Evolutionary conservation across 2,888 invertebrate species (phyloP), one percentile per base, ranked within the genome.

Genomic region (Leuctra nigra): DNA sequence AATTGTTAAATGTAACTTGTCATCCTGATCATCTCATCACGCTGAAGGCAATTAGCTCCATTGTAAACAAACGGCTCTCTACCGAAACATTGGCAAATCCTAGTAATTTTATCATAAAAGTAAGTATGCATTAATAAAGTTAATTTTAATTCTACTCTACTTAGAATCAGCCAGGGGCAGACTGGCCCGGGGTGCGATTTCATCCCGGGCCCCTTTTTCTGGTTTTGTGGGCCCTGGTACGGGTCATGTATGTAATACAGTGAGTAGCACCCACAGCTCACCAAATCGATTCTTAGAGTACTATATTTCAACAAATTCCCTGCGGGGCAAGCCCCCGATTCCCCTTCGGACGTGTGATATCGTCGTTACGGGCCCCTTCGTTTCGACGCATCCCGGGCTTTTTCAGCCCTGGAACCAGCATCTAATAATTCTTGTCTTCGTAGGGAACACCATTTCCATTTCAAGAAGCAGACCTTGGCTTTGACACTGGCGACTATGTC

Each of bases 11-110:
- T 67, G 81, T 94, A 13, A 78, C 86, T 0, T 82, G 84, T 6
- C 94, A 97, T 72, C 82, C 85, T 0, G 82, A 91, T 73, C 90
- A 92, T 65, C 75, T 90, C 16, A 69, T 86, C 4, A 87, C 86
- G 11, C 69, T 91, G 47, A 80, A 84, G 69, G 87, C 86, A 1
- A 77, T 85, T 50, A 77, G 82, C 53, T 80, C 80, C 64, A 69
- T 86, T 14, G 75, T 86, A 1, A 73, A 75, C 41, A 76, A 76
- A 56, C 74, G 83, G 59, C 69, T 87, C 50, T 79, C 81, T 13
- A 71, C 77, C 2, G 75, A 80, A 52, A 81, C 80, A 2, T 67
- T 83, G 39, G 75, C 75, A 63, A 76, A 79, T 66, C 79, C 79
- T 6, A 69, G 75, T 41, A 72, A 72, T n/a, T 68, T 75, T 46